phyloP scores from a whole-genome alignment of 2,113 vertebrate genomes.

The Rutilus rutilus region DNA sequence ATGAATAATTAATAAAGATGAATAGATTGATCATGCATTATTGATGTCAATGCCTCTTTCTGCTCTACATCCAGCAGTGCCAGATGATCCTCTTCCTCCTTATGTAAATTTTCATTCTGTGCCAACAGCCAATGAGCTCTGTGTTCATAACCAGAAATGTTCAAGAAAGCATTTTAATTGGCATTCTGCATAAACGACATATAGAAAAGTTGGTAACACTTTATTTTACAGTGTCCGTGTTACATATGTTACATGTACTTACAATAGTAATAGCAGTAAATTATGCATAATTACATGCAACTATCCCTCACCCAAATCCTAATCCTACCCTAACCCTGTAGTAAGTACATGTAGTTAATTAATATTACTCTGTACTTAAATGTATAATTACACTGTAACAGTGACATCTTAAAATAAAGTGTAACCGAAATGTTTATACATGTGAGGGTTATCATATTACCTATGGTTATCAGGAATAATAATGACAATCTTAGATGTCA shows the following conservation, averaged over 20 bases:
- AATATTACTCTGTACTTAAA: too few species aligned
- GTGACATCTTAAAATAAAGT: too few species aligned
- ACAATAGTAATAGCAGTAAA: too few species aligned
- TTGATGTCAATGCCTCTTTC: constrained; percentile 39
- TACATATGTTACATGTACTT: too few species aligned
- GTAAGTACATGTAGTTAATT: too few species aligned
- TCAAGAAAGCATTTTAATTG: too few species aligned
- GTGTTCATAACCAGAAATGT: too few species aligned
- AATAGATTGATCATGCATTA: constrained; percentile 75
- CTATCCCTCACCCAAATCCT: too few species aligned
- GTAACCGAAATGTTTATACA: not conserved
- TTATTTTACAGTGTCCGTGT: too few species aligned
- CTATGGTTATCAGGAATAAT: not conserved
- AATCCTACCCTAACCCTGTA: too few species aligned
- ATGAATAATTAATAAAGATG: constrained; percentile 75
- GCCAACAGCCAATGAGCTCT: constrained; percentile 17
- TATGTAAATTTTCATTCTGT: constrained; percentile 15
- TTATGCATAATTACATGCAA: too few species aligned
- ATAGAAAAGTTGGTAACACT: not conserved
- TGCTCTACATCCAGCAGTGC: constrained; percentile 28
- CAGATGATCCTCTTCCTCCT: constrained; percentile 35
- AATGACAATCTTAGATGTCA: not conserved
- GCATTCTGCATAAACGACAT: not conserved
- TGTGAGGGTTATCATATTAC: not conserved
- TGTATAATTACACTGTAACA: too few species aligned